phyloP scores from a whole-genome alignment of 2,113 vertebrate species.

The Colistium nudipinnis region DNA sequence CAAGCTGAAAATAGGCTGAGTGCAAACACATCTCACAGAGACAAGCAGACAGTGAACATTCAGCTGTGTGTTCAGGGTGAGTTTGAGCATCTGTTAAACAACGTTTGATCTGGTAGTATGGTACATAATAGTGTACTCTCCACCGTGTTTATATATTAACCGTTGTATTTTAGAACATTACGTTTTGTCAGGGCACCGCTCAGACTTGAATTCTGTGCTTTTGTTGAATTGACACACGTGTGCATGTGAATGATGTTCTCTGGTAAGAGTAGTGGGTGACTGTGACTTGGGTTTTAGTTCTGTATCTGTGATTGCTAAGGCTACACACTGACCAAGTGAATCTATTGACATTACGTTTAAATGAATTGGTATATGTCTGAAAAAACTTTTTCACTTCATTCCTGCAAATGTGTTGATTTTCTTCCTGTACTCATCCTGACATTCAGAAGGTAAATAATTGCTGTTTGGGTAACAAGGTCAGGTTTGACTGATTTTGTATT shows the following conservation, averaged over 20 bases:
- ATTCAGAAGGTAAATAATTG: too few species aligned
- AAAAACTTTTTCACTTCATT: neutral
- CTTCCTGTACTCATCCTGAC: neutral
- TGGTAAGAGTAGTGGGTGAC: neutral
- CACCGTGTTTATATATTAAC: neutral
- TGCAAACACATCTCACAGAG: conserved; percentile 46
- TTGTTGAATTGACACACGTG: neutral
- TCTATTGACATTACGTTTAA: neutral
- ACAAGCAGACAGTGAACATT: conserved; percentile 18
- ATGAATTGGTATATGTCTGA: neutral
- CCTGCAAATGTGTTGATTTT: neutral
- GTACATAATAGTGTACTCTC: neutral
- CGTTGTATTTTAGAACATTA: conserved; percentile 5
- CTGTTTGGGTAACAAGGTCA: too few species aligned
- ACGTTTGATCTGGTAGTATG: neutral
- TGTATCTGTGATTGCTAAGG: neutral
- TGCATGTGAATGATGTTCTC: neutral
- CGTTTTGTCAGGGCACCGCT: neutral
- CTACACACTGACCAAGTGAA: neutral
- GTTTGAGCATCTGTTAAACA: conserved; percentile 28
- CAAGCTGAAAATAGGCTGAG: conserved; percentile 68
- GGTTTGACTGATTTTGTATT: too few species aligned
- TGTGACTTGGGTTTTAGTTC: conserved; percentile 6
- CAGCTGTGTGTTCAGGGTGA: conserved; percentile 35
- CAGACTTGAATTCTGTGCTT: neutral